Evolutionary conservation across 2,888 invertebrate species (phyloP), one percentile per base, ranked within the genome.

Genomic region (Cylloceria caligata): DNA sequence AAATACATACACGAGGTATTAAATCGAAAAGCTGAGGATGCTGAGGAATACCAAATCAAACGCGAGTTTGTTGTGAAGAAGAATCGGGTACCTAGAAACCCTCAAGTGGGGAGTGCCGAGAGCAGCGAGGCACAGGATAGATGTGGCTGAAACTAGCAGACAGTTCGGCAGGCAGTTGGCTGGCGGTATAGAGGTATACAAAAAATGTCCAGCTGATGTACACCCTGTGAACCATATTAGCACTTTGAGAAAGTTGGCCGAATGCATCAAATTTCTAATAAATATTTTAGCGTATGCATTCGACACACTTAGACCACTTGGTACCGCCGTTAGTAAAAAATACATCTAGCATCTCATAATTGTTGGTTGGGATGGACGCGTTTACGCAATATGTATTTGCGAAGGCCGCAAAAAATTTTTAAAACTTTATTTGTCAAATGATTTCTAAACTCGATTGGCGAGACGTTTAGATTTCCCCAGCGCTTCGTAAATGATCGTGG

Each of bases 1-100:
- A 52, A 16, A 3, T 80, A 75, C n/a, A 77, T 86, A 13, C 47
- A 60, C 7, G 78, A 84, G 27, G 79, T 80, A 7, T 62, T 86
- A 6, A 21, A 55, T 11, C 30, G 76, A 6, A 64, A 84, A 0
- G 55, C 62, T 5, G 16, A 34, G 0, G 81, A 81, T 39, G 30
- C 11, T 0, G 69, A 75, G 21, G 74, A 69, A 36, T 30, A 16
- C 5, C 55, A 76, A 9, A 77, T 76, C 19, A 69, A 62, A 21
- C 42, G 55, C 19, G 74, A 80, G 47, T 80, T 45, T 27, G 64
- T 11, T 1, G 34, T 80, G 13, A 80, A 60, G 55, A 71, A 74
- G 7, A 71, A 67, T 47, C 64, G 69, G 1, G 52, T 80, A 2
- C 76, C 80, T 49, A 45, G 72, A 45, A 72, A 83, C 19, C 2